phyloP scores from a whole-genome alignment of 2,797 vertebrate species.

The Poecilia gillii region DNA sequence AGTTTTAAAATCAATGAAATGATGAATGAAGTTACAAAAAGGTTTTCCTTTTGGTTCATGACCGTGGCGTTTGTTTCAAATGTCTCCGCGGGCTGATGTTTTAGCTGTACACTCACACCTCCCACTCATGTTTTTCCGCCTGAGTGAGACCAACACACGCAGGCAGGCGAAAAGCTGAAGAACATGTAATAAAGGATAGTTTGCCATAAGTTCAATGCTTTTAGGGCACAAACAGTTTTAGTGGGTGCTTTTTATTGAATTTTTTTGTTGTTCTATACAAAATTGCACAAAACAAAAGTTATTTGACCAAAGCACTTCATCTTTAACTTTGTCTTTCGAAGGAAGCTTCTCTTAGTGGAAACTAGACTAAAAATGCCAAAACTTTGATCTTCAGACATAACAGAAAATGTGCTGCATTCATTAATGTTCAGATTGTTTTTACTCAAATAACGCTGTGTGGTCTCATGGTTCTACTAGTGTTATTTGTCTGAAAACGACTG shows the following conservation, averaged over 20 bases:
- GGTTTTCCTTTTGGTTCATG: neutral
- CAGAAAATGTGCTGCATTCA: neutral
- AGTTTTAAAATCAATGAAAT: neutral
- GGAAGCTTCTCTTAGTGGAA: neutral
- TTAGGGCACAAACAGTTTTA: neutral
- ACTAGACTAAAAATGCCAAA: neutral
- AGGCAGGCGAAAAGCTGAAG: neutral
- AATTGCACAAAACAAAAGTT: neutral
- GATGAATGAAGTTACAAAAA: neutral
- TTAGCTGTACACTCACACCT: neutral
- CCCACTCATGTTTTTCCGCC: neutral
- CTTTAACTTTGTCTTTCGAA: neutral
- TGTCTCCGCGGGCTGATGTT: neutral
- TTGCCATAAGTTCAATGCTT: neutral
- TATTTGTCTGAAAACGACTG: neutral
- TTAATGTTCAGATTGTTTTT: neutral
- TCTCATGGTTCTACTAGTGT: neutral
- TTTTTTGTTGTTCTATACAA: too few relatives aligned
- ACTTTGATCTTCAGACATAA: neutral
- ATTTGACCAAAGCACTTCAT: neutral
- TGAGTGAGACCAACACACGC: neutral
- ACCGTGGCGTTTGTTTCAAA: neutral
- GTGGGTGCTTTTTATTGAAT: neutral
- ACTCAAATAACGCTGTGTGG: neutral
- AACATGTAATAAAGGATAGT: neutral